phyloP scores from a whole-genome alignment of 1,140 invertebrate species.

The Phocides pigmalion region DNA sequence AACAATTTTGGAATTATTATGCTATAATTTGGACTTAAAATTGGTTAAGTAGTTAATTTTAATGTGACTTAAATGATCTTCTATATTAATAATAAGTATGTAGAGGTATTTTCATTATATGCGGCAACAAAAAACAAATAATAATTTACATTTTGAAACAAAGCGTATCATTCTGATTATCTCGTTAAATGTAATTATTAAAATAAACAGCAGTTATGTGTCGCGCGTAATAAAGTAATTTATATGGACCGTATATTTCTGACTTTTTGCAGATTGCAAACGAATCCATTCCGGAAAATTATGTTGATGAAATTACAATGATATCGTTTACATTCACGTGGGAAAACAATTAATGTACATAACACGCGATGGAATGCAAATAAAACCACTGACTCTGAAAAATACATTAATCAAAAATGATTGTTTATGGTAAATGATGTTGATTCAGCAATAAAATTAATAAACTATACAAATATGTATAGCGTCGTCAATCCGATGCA shows the following conservation, averaged over 20 bases:
- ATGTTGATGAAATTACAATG: constrained; percentile 51
- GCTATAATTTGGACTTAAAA: no score
- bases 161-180: constrained; percentile 23
- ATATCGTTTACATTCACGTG: constrained; percentile 49
- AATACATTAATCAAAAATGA: constrained; percentile 19
- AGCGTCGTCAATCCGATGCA: no score
- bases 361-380: constrained; percentile 27
- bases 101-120: no score
- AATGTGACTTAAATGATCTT: no score
- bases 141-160: constrained; percentile 21
- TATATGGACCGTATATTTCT: constrained; percentile 41
- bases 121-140: neutral
- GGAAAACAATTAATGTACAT: constrained; percentile 44
- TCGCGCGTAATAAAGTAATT: constrained; percentile 42
- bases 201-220: constrained; percentile 35
- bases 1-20: no score
- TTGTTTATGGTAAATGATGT: constrained; percentile 8
- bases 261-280: constrained; percentile 47
- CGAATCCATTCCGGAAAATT: constrained; percentile 47
- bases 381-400: constrained; percentile 23
- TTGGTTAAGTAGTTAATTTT: no score
- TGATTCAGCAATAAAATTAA: constrained; percentile 1
- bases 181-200: constrained; percentile 29
- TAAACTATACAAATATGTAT: neutral
- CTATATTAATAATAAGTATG: no score